These are phyloP conservation scores for Masnerella sp. DNA, from an alignment of 2,888 invertebrate species.

Conservation along the genomic window DNA sequence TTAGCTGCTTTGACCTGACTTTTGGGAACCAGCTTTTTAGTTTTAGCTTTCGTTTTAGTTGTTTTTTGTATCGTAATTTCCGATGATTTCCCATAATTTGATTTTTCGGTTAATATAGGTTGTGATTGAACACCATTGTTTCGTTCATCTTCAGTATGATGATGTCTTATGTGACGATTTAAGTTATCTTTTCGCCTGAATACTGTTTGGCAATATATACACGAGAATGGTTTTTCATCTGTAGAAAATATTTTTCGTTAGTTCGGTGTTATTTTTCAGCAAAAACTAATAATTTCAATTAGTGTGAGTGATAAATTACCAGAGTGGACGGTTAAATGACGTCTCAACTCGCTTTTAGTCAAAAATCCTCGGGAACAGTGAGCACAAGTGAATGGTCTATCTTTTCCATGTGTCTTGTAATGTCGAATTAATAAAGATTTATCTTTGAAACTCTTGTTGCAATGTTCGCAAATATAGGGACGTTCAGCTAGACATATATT, in stretches of 20 bases:
- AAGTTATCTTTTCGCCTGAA: slow-evolving; percentile 89
- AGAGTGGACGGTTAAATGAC: slow-evolving; percentile 76
- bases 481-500: slow-evolving; percentile 76
- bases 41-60: slow-evolving; percentile 55
- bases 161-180: slow-evolving; percentile 86
- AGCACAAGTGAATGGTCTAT: slow-evolving; percentile 76
- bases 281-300: no score
- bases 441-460: slow-evolving; percentile 74
- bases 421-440: slow-evolving; percentile 75
- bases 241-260: no score
- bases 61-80: slow-evolving; percentile 20
- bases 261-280: no score
- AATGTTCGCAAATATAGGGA: slow-evolving; percentile 73
- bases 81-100: slow-evolving; percentile 20
- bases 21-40: slow-evolving; percentile 60
- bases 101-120: slow-evolving; percentile 24
- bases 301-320: slow-evolving; percentile 65
- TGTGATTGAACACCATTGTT: background rate
- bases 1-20: slow-evolving; percentile 57
- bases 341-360: slow-evolving; percentile 76
- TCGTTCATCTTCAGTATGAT: slow-evolving; percentile 81
- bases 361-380: slow-evolving; percentile 75
- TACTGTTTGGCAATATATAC: slow-evolving; percentile 84
- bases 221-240: slow-evolving; percentile 85
- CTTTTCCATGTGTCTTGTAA: slow-evolving; percentile 76